Evolutionary conservation across 1,140 invertebrate species (phyloP), one percentile per base, ranked within the genome.

Genomic region (Diabrotica virgifera): DNA sequence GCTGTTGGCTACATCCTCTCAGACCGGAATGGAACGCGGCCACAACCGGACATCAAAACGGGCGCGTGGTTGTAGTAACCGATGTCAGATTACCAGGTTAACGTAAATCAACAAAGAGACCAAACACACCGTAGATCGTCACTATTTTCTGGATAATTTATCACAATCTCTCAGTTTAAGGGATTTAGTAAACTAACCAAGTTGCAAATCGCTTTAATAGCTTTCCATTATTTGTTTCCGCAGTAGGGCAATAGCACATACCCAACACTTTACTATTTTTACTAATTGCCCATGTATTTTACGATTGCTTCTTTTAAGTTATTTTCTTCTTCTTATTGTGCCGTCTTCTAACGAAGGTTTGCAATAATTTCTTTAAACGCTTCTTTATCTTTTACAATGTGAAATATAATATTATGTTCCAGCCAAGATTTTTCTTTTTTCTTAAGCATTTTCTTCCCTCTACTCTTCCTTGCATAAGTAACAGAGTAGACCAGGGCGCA

Each of bases 41-140:
- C 62, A 55, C 62, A 60, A 59, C 60, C 60, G 62, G 66, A 67
- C 62, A 64, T 67, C 66, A 53, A 67, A 64, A 67, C 63, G 62
- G 66, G 62, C 36, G 62, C 66, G 66, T 67, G 66, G 59, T 64
- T 64, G 66, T 64, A 36, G 62, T 52, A 63, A 61, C 62, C 56
- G 62, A 67, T 64, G 66, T 67, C 55, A 36, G 58, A 67, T 67
- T 67, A 63, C 55, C 65, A 38, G 52, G 52, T 62, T 57, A 59
- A 63, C 65, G 62, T 66, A 66, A 66, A 66, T 58, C 57, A 67
- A 67, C 65, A 67, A 24, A 24, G 24, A 24, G 24, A 24, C 24
- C 1, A 24, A 24, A 24, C 24, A 4, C 24, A 24, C 24, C 24
- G 24, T 24, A 24, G 24, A 24, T 24, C 24, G 24, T 24, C 24